Conservation (phyloP, 2,113 vertebrate species). For the Callipepla squamata region DNA sequence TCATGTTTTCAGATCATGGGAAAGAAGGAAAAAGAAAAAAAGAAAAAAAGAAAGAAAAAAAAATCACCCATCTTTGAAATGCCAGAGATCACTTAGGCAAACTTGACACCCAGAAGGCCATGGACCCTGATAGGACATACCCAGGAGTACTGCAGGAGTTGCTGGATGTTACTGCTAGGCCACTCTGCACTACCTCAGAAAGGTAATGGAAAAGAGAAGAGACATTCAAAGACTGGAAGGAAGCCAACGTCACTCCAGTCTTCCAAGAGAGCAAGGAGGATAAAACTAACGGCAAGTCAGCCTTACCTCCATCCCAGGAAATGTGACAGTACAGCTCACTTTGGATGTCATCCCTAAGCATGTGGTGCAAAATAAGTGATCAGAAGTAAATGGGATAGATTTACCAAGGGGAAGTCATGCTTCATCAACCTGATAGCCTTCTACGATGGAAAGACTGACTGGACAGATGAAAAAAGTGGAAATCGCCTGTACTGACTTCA, state of each 20-base stretch:
- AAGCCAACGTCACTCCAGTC: not conserved
- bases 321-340: not conserved
- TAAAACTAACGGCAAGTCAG: not conserved
- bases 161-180: not conserved
- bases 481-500: not conserved
- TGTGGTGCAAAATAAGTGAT: not conserved
- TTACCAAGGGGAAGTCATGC: not conserved
- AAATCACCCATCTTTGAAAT: not conserved
- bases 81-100: not conserved
- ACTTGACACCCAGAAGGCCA: not conserved
- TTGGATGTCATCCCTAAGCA: not conserved
- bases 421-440: not conserved
- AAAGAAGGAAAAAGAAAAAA: fast-evolving
- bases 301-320: not conserved
- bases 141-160: not conserved
- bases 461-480: not conserved
- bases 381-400: not conserved
- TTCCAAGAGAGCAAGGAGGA: not conserved
- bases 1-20: not conserved
- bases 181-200: not conserved
- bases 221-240: not conserved
- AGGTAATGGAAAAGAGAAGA: not conserved
- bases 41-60: fast-evolving
- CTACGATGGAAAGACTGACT: not conserved
- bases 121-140: not conserved